Evolutionary conservation across 2,797 vertebrate species (phyloP), one percentile per base, ranked within the genome.

Genomic region (Borostomias antarcticus): DNA sequence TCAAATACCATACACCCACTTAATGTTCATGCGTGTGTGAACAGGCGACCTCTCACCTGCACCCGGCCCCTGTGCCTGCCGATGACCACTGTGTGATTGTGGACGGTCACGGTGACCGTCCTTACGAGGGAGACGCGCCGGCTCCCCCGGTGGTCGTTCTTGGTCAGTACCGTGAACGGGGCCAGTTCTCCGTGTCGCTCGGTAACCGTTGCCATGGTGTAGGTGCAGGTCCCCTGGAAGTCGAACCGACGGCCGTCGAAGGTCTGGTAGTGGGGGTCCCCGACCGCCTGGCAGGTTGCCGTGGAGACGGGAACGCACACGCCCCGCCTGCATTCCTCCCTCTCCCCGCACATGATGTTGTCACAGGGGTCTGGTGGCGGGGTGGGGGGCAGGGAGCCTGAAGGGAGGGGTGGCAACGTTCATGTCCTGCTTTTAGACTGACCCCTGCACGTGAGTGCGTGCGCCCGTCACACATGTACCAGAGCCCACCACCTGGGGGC

Each of bases 121-220:
- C 81, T 82, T 13, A 83, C 81, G 0, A 62, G 70, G 0, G 84
- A 62, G 7, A 77, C 52, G 0, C 76, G n/a, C 1, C 30, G 75
- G 32, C 54, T 89, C 3, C 92, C 83, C 0, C 89, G 82, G 53
- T 81, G 80, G 67, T 92, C 47, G 0, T 94, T 93, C 83, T 89
- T 88, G 29, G 74, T 64, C 28, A 82, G 75, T 62, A 93, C 61
- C 0, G 11, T 13, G 48, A 92, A 93, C 1, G 86, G 74, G 7
- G 37, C 64, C 37, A 89, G 65, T n/a, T n/a, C n/a, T n/a, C n/a
- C n/a, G n/a, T n/a, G n/a, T n/a, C n/a, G 1, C 0, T 87, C 80
- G 0, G 79, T 76, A 5, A 67, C 85, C 13, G 53, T 83, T 23
- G 77, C 72, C 60, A 88, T 73, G 45, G 82, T 11, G 17, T 89